A percentile compares a stretch with the other conserved stretches of the same genome.
phyloP scores from a whole-genome alignment of 2,113 vertebrate species.

The Turnix velox region DNA sequence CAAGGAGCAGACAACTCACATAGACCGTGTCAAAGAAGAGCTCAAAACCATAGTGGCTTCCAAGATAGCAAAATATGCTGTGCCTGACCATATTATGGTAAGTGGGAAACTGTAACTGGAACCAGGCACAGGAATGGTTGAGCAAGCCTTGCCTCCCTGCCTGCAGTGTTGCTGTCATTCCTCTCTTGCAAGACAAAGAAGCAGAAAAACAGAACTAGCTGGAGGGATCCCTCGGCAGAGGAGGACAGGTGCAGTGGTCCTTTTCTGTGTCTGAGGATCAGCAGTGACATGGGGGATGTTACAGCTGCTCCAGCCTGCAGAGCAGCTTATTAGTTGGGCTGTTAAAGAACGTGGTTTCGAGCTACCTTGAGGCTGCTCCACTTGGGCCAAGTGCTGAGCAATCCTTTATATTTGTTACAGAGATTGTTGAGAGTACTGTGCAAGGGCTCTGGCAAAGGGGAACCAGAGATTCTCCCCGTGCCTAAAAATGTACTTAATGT shows the following conservation, averaged over 20 bases:
- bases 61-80: conserved; percentile 89
- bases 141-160: background rate
- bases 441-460: background rate
- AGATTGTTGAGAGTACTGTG: background rate
- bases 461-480: background rate
- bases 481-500: background rate
- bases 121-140: background rate
- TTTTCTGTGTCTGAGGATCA: background rate
- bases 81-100: conserved; percentile 90
- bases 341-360: background rate
- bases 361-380: background rate
- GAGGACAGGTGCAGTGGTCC: background rate
- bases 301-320: background rate
- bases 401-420: background rate
- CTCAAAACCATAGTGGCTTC: conserved; percentile 77
- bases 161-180: background rate
- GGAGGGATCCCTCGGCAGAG: background rate
- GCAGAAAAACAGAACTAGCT: background rate
- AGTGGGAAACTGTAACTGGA: conserved; percentile 27
- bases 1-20: conserved; percentile 64
- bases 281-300: background rate
- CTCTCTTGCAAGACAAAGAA: background rate
- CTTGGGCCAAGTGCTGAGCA: background rate
- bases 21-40: conserved; percentile 71
- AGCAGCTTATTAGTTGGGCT: background rate